Evolutionary conservation across 2,888 invertebrate genomes (phyloP), one percentile per base, ranked within the genome.

Genomic region (Heteropelma amictum): DNA sequence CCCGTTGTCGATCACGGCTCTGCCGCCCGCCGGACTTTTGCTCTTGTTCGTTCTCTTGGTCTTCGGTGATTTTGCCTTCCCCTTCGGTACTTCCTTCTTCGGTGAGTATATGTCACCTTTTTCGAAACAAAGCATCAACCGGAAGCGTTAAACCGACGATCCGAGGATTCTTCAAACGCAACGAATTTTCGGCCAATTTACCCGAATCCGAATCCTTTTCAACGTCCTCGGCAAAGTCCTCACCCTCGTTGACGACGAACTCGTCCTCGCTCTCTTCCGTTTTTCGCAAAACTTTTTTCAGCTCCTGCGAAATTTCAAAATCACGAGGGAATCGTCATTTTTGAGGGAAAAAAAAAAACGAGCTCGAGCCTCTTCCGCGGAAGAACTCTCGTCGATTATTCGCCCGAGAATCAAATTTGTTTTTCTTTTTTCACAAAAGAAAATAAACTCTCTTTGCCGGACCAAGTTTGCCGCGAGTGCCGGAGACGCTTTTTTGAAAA

Each of bases 211-310:
- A 87, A 78, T 86, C 87, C 68, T 90, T 90, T 35, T 90, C 90
- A 2, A 84, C 87, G 49, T 89, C 90, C 45, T 90, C 90, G 10
- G 85, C 88, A 0, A 89, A 87, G 3, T 89, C 89, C 7, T 89
- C 89, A 14, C 88, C 91, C 82, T 86, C 91, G 85, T 89, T 91
- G 72, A 89, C 90, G 64, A 88, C 90, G 85, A 90, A 91, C 80
- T 91, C 91, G 74, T 89, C 91, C 83, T 90, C 91, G 82, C 89
- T 91, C 72, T 91, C 91, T 54, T 89, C 89, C 7, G 90, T 90
- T 40, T 90, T 90, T 63, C 88, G 85, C 42, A 89, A 80, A 38
- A 89, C 89, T 76, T 89, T 89, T 73, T 86, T 90, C 83, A 84
- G 80, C 77, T 91, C 91, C 90, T 90, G 65, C 23, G 78, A 14